Evolutionary conservation across 2,888 invertebrate genomes (phyloP).

Genomic region (Celastrina argiolus): DNA sequence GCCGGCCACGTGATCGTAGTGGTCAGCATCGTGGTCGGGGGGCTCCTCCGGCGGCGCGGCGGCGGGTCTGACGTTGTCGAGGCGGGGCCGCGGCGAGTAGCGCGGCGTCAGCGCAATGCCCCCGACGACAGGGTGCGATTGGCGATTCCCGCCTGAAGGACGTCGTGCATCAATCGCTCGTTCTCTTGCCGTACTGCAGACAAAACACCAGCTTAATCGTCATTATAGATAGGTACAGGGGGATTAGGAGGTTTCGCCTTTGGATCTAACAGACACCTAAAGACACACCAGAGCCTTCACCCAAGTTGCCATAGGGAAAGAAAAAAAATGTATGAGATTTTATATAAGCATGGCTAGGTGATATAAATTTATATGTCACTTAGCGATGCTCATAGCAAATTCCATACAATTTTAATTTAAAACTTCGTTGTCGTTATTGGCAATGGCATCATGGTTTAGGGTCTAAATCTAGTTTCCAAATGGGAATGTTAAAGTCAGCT

Average conservation of each 20-base stretch:
- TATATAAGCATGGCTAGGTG: too few species aligned
- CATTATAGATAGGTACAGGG: slow-evolving; percentile 2
- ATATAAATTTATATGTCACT: too few species aligned
- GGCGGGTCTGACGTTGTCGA: slow-evolving; percentile 66
- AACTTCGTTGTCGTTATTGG: too few species aligned
- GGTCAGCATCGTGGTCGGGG: slow-evolving; percentile 42
- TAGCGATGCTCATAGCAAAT: too few species aligned
- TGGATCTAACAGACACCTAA: background rate
- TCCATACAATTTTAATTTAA: too few species aligned
- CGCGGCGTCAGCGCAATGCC: slow-evolving; percentile 76
- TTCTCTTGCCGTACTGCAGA: slow-evolving; percentile 92
- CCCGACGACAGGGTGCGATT: slow-evolving; percentile 77
- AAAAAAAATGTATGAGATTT: too few species aligned
- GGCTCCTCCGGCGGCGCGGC: slow-evolving; percentile 70
- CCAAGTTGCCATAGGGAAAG: too few species aligned
- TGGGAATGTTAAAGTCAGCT: too few species aligned
- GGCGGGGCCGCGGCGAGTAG: slow-evolving; percentile 71
- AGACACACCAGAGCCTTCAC: too few species aligned
- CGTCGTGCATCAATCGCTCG: slow-evolving; percentile 89
- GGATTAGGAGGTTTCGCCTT: background rate
- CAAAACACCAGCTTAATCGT: slow-evolving; percentile 61
- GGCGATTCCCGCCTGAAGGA: slow-evolving; percentile 79
- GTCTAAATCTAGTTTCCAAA: too few species aligned
- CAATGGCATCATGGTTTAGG: too few species aligned
- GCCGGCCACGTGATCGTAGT: slow-evolving; percentile 31